Percentiles rank a stretch among this genome's conserved stretches.
These are phyloP conservation scores for Ibycter americanus DNA, from an alignment of 2,797 vertebrate genomes.

Conservation along the genomic window DNA sequence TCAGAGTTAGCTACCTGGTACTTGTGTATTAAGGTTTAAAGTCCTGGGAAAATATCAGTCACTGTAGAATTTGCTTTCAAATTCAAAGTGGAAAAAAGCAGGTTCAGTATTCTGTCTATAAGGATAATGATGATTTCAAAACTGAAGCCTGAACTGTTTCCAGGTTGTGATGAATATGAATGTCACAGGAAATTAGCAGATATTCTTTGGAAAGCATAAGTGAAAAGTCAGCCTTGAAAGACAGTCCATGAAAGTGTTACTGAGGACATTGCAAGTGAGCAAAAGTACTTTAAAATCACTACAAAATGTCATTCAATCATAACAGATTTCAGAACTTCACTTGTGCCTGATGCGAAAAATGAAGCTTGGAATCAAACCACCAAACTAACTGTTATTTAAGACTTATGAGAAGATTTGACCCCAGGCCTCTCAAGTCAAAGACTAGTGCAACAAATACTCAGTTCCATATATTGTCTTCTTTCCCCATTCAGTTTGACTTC, in stretches of 20 bases:
- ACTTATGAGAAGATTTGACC: neutral
- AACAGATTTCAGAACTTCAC: neutral
- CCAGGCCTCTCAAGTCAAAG: neutral
- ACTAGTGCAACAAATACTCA: neutral
- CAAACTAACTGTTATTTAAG: neutral
- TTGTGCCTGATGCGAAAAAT: neutral
- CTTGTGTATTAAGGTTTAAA: neutral
- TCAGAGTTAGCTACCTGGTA: neutral
- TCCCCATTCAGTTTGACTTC: neutral
- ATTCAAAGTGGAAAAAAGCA: neutral
- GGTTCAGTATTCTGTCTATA: neutral
- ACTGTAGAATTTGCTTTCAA: neutral
- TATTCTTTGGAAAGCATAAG: neutral
- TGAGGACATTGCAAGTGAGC: neutral
- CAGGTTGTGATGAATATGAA: neutral
- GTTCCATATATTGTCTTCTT: neutral
- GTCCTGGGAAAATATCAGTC: neutral
- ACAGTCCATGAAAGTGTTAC: neutral
- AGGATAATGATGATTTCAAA: neutral
- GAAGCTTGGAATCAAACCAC: neutral
- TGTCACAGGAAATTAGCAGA: neutral
- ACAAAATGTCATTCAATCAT: neutral
- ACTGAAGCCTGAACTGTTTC: constrained; percentile 1
- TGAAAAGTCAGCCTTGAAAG: constrained; percentile 24
- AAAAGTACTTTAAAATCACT: constrained; percentile 23